Percentiles rank a stretch among this genome's conserved stretches.
These are phyloP conservation scores for Malurus splendens DNA, from an alignment of 2,797 vertebrate species.

Conservation along the genomic window DNA sequence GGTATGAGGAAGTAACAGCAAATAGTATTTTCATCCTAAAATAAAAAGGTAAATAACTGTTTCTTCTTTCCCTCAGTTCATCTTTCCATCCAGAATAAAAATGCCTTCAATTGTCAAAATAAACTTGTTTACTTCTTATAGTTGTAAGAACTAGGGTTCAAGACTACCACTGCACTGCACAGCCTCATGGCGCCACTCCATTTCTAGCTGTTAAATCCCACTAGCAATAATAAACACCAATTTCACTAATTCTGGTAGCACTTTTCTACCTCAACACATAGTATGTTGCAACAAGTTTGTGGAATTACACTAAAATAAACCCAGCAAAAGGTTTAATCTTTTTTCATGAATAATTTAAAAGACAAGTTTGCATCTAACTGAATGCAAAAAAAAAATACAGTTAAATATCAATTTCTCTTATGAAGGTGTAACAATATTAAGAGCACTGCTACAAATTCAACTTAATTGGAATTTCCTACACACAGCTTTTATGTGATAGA, in stretches of 20 bases:
- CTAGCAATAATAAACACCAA: not conserved
- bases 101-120: not conserved
- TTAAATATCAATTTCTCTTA: not conserved
- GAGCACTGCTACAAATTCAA: not conserved
- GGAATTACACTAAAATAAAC: not conserved
- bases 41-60: not conserved
- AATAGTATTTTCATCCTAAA: not conserved
- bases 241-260: not conserved
- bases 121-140: not conserved
- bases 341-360: not conserved
- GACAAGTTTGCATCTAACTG: not conserved
- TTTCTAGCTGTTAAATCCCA: not conserved
- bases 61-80: not conserved
- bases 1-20: not conserved
- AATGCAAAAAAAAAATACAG: not conserved
- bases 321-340: not conserved
- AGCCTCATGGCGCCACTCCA: accelerated
- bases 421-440: not conserved
- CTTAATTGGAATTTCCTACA: not conserved
- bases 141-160: not conserved
- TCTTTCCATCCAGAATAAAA: not conserved
- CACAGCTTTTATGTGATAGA: not conserved
- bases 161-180: not conserved
- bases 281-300: not conserved
- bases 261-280: not conserved